Base-by-base conservation (phyloP, 2,888 invertebrate genomes). In the Euplexia lucipara region DNA sequence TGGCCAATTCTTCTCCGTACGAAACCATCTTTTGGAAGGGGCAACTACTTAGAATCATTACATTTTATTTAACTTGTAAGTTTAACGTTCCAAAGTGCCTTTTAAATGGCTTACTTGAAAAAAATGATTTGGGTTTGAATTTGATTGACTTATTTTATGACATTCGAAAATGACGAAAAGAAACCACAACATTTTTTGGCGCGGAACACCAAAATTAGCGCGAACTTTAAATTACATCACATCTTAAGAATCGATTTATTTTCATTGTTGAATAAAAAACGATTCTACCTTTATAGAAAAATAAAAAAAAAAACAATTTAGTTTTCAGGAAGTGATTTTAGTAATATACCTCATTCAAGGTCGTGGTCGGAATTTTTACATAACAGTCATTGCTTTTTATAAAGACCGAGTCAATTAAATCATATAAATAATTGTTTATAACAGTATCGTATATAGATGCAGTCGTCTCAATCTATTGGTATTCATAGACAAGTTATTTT, bases 291-390 rank as follows among this genome's bases (percentile, higher is more conserved):
- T 49, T 56, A 47, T 22, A 52, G 47, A 34, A 75, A 71, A 78
- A 70, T 70, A 39, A 37, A 73, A 73, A 77, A 78, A 75, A 78
- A 69, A 71, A 61, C 75, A 54, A 70, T 83, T 78, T 71, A 51
- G 34, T 75, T 69, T 70, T 69, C 68, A 80, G 86, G 85, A 86
- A 85, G 82, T 81, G 66, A 72, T 72, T 78, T 58, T 35, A 48
- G 58, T 78, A 83, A 79, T 68, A 48, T 30, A 64, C 51, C 48
- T 66, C 70, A 48, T 54, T 77, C 78, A 84, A 78, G 74, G 75
- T 39, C 26, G 18, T 16, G 8, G 20, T 49, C 56, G 26, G 49
- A 14, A 62, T 61, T 74, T 66, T 75, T 63, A 58, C 72, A 72
- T 70, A 74, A 82, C 72, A 79, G 77, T 72, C 73, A 79, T 73